These are phyloP conservation scores for Camponotus vicinus DNA, from an alignment of 1,140 invertebrate genomes.

Conservation along the genomic window DNA sequence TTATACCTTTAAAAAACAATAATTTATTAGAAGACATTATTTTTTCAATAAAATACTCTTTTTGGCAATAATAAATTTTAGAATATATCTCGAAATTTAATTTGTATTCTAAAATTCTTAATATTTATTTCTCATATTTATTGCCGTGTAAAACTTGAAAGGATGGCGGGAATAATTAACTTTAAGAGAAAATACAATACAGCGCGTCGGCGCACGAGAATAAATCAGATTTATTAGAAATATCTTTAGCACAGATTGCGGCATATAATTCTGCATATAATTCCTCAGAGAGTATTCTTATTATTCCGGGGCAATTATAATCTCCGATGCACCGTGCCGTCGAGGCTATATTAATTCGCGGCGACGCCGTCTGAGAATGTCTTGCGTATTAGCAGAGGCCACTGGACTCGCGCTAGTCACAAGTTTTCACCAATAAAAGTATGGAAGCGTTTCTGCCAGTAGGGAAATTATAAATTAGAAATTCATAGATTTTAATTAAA, in stretches of 20 bases:
- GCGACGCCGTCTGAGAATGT: slow-evolving; percentile 76
- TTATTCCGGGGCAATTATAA: slow-evolving; percentile 76
- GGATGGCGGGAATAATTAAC: slow-evolving; percentile 37
- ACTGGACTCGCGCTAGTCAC: slow-evolving; percentile 63
- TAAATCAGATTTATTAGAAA: slow-evolving; percentile 69
- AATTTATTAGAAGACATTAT: background rate
- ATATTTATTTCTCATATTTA: slow-evolving; percentile 30
- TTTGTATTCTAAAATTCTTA: background rate
- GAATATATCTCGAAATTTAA: background rate
- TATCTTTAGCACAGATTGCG: slow-evolving; percentile 60
- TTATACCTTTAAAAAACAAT: background rate
- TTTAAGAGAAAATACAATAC: slow-evolving; percentile 19
- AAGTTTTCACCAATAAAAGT: slow-evolving; percentile 72
- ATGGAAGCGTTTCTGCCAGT: slow-evolving; percentile 42
- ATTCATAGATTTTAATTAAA: slow-evolving; percentile 37
- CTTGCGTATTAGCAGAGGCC: slow-evolving; percentile 69
- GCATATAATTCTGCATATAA: slow-evolving; percentile 53
- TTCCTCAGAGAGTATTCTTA: slow-evolving; percentile 73
- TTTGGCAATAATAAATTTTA: background rate
- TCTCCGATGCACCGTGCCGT: slow-evolving; percentile 69
- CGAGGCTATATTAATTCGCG: slow-evolving; percentile 76
- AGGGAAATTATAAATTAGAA: slow-evolving; percentile 1
- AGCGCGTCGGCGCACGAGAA: background rate
- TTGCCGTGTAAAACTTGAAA: slow-evolving; percentile 19
- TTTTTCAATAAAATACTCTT: background rate